A percentile compares a stretch with the other conserved stretches of the same genome.
phyloP scores from a whole-genome alignment of 2,888 invertebrate genomes.

The Malachius bipustulatus region DNA sequence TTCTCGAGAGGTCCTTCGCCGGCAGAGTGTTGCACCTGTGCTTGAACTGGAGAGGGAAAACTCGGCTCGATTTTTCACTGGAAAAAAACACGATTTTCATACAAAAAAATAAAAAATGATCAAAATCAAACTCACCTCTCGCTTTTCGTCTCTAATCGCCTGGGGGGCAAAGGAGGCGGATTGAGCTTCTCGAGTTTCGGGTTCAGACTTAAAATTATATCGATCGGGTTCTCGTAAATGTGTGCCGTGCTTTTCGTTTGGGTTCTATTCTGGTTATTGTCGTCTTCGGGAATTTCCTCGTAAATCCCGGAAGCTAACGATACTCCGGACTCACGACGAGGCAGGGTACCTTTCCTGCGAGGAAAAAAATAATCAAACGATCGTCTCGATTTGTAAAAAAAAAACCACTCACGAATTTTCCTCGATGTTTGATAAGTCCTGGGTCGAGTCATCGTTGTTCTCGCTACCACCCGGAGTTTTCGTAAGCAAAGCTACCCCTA shows the following conservation, averaged over 20 bases:
- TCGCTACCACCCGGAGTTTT: conserved; percentile 37
- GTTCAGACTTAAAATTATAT: conserved; percentile 28
- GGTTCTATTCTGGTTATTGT: conserved; percentile 12
- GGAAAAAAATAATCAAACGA: too few species aligned
- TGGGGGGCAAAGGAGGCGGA: conserved; percentile 42
- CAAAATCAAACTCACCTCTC: conserved; percentile 22
- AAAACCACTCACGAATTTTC: conserved; percentile 16
- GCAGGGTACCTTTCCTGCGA: conserved; percentile 19
- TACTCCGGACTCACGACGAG: conserved; percentile 44
- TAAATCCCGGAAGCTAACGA: conserved; percentile 56
- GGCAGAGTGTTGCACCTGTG: conserved; percentile 32
- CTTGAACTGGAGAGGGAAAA: conserved; percentile 18
- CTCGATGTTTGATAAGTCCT: conserved; percentile 23
- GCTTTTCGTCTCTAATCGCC: conserved; percentile 25
- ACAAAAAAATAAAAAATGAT: conserved; percentile 2
- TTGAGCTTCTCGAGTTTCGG: conserved; percentile 22
- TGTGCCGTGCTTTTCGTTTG: conserved; percentile 21
- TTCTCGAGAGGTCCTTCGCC: conserved; percentile 31
- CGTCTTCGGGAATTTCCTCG: conserved; percentile 50
- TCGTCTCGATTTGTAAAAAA: too few species aligned
- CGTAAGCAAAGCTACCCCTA: conserved; percentile 31
- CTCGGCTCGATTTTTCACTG: too few species aligned
- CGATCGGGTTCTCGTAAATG: conserved; percentile 37
- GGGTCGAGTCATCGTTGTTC: conserved; percentile 33
- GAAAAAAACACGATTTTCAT: too few species aligned